Evolutionary conservation across 23 tunicate genomes (phyloP).

Genomic region (Phallusia fumigata): DNA sequence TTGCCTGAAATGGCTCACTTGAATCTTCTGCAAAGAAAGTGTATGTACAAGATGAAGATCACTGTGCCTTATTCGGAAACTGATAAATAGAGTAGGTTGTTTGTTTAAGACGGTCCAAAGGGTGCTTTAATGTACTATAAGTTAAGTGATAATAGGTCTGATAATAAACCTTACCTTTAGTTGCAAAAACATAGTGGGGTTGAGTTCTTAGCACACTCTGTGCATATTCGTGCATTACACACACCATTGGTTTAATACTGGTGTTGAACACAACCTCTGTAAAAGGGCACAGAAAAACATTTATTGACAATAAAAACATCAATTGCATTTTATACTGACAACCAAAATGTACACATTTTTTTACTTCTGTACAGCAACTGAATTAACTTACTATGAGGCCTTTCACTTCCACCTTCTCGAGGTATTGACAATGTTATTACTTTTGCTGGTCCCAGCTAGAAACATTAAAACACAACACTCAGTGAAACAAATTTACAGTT

Average conservation of each 20-base stretch:
- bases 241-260: conserved; percentile 64
- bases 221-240: conserved; percentile 82
- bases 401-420: conserved; percentile 20
- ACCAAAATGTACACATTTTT: not conserved
- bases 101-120: too few relatives aligned
- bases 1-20: conserved; percentile 59
- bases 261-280: conserved; percentile 63
- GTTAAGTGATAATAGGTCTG: too few relatives aligned
- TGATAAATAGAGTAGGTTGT: too few relatives aligned
- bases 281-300: not conserved
- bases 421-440: conserved; percentile 42
- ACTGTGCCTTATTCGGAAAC: not conserved
- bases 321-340: too few relatives aligned
- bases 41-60: not conserved
- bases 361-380: not conserved
- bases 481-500: not conserved
- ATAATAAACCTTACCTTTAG: conserved; percentile 48
- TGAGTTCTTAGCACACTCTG: conserved; percentile 62
- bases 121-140: conserved; percentile 1
- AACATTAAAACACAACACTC: not conserved
- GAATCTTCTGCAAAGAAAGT: conserved; percentile 30
- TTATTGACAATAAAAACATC: not conserved
- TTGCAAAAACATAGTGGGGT: conserved; percentile 61
- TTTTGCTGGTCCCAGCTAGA: conserved; percentile 41
- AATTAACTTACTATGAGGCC: conserved; percentile 34